These are phyloP conservation scores for Cladorhizidae sp. DNA, from an alignment of 37 sponge, comb jelly and placozoan species.

Conservation along the genomic window DNA sequence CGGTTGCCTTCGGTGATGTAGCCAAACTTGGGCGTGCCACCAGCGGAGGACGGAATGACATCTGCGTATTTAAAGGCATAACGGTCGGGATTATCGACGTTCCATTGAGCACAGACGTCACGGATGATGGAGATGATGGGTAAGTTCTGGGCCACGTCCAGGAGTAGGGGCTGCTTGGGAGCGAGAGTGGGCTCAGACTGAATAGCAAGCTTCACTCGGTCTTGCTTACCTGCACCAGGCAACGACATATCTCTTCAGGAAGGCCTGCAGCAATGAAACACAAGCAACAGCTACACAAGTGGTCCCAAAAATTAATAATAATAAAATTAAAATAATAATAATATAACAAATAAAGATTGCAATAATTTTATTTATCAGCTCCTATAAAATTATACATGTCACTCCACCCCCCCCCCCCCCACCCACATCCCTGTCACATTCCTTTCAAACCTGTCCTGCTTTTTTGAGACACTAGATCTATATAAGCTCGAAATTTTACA, in stretches of 20 bases:
- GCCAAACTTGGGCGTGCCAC: constrained; percentile 48
- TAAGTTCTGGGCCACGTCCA: constrained; percentile 58
- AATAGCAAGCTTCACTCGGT: constrained; percentile 83
- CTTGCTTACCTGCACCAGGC: constrained; percentile 55
- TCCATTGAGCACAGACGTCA: constrained; percentile 79
- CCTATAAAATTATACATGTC: too few relatives aligned
- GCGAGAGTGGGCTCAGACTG: constrained; percentile 65
- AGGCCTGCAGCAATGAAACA: not conserved
- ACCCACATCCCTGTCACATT: too few relatives aligned
- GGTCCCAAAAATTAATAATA: too few relatives aligned
- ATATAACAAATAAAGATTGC: too few relatives aligned
- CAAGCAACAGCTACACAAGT: too few relatives aligned
- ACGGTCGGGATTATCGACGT: constrained; percentile 62
- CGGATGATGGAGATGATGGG: constrained; percentile 47
- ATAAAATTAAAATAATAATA: too few relatives aligned
- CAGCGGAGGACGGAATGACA: constrained; percentile 21
- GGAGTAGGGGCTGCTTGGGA: constrained; percentile 71
- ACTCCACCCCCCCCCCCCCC: too few relatives aligned
- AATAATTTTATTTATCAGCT: too few relatives aligned
- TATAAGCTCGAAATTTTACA: too few relatives aligned
- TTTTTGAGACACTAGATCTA: too few relatives aligned
- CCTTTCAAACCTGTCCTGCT: too few relatives aligned
- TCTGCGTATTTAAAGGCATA: constrained; percentile 78
- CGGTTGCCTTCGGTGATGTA: constrained; percentile 84
- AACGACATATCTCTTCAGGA: not conserved